Evolutionary conservation across 2,113 vertebrate species (phyloP).

Genomic region (Synodontis membranacea): DNA sequence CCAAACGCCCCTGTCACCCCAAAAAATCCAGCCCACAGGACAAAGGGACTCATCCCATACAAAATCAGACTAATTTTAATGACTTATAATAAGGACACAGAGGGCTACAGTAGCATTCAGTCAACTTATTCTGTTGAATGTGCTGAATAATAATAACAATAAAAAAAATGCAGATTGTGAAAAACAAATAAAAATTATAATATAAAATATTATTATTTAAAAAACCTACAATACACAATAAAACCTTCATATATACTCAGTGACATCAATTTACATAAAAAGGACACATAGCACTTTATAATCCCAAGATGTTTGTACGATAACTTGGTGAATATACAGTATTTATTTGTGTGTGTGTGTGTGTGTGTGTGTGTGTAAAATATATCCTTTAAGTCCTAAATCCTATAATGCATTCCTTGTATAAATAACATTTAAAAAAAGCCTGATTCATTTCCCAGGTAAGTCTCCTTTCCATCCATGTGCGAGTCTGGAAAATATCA

Average conservation of each 20-base stretch:
- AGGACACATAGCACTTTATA: neutral
- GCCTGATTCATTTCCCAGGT: neutral
- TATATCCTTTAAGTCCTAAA: neutral
- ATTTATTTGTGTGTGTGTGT: neutral
- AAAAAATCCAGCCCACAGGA: neutral
- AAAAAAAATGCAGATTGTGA: neutral
- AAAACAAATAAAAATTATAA: neutral
- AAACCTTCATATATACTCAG: neutral
- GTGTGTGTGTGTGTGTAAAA: neutral
- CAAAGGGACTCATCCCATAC: slow-evolving; percentile 22
- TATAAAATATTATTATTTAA: neutral
- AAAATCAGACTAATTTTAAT: neutral
- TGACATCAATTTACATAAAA: neutral
- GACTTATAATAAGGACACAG: neutral
- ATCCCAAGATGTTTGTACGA: neutral
- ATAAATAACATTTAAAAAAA: neutral
- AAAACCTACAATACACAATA: too few relatives aligned
- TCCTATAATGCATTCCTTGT: neutral
- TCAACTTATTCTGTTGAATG: neutral
- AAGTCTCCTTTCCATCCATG: neutral
- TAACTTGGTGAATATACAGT: neutral
- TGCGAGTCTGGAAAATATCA: neutral
- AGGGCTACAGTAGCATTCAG: neutral
- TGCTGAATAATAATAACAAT: neutral
- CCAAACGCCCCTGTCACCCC: slow-evolving; percentile 15